A percentile compares a stretch with the other conserved stretches of the same genome.
These are phyloP conservation scores for Protomyctophum bolini DNA, from an alignment of 2,113 vertebrate species.

Conservation along the genomic window DNA sequence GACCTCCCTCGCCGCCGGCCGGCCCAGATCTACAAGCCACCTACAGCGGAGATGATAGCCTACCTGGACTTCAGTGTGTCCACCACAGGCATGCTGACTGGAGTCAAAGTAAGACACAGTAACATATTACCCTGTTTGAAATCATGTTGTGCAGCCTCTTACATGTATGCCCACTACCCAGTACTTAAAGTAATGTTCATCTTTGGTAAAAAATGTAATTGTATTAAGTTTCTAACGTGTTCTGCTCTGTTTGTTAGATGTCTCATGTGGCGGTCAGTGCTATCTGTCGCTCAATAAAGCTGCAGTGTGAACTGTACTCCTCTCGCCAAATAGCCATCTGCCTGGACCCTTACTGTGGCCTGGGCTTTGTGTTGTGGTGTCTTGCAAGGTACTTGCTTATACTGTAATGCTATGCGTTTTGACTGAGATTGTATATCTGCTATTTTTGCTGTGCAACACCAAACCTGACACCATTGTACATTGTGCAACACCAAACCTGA, in stretches of 20 bases:
- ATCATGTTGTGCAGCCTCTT: background rate
- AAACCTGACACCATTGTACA: too few species aligned
- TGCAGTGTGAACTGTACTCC: conserved; percentile 97
- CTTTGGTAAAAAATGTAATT: too few species aligned
- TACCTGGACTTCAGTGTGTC: conserved; percentile 98
- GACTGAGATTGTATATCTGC: too few species aligned
- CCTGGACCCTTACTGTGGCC: conserved; percentile 96
- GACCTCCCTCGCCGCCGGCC: conserved; percentile 92
- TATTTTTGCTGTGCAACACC: too few species aligned
- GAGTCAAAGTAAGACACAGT: conserved; percentile 87
- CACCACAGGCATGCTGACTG: conserved; percentile 98
- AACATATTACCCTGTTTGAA: background rate
- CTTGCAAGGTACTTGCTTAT: conserved; percentile 88
- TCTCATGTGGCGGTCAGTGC: conserved; percentile 92
- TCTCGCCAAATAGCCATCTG: conserved; percentile 98
- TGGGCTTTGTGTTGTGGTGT: conserved; percentile 98
- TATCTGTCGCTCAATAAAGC: conserved; percentile 94
- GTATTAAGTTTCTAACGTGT: background rate
- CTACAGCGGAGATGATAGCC: conserved; percentile 95
- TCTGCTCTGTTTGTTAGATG: conserved; percentile 78
- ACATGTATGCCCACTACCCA: too few species aligned
- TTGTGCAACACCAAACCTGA: too few species aligned
- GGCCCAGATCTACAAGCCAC: conserved; percentile 92
- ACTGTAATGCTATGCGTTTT: too few species aligned
- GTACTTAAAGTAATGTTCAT: background rate